Conservation (phyloP, 2,797 vertebrate species). For the Benthosema pterotum region DNA sequence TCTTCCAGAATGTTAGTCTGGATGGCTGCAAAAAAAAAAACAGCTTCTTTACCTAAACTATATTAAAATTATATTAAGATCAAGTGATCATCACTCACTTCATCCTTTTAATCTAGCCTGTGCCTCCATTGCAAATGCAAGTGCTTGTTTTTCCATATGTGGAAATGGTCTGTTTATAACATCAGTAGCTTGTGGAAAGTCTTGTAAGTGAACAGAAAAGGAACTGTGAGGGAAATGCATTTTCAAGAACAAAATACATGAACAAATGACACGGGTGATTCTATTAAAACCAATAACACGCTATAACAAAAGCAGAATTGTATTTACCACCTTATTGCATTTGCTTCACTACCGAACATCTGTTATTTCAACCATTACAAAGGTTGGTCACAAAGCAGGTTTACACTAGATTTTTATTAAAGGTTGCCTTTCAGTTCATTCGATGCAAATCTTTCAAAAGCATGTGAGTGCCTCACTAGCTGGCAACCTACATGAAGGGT, state of each 20-base stretch:
- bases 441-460: neutral
- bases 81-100: neutral
- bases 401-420: neutral
- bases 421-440: neutral
- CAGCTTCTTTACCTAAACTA: neutral
- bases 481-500: neutral
- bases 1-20: neutral
- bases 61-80: neutral
- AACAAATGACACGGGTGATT: neutral
- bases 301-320: too few species aligned
- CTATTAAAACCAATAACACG: too few species aligned
- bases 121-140: neutral
- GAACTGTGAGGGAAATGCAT: neutral
- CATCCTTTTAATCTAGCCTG: neutral
- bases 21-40: neutral
- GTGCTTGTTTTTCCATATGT: conserved; percentile 1
- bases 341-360: neutral
- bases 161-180: neutral
- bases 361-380: neutral
- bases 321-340: too few species aligned
- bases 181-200: conserved; percentile 5
- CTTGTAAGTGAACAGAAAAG: neutral
- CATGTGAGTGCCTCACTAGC: neutral
- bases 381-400: too few species aligned
- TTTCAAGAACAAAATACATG: neutral